Percentiles rank a stretch among this genome's conserved stretches.
Conservation (phyloP, 1,140 invertebrate genomes). For the Neotoxoptera formosana region DNA sequence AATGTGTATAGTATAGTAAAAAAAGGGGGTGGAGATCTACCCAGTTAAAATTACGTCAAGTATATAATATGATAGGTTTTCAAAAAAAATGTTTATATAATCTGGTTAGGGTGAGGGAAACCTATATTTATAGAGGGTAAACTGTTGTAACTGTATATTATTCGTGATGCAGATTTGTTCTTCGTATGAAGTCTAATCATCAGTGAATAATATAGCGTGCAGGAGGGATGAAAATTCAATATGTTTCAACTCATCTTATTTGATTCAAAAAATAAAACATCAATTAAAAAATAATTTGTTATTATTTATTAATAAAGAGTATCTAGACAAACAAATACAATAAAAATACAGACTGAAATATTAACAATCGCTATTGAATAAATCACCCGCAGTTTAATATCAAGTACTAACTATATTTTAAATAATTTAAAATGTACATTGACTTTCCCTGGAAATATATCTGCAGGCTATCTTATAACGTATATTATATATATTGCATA, state of each 20-base stretch:
- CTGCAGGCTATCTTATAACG: background rate
- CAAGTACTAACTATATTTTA: background rate
- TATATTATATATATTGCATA: too few relatives aligned
- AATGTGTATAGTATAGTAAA: background rate
- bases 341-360: background rate
- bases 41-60: background rate
- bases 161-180: background rate
- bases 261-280: background rate
- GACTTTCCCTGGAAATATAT: background rate
- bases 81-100: background rate
- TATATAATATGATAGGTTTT: background rate
- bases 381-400: background rate
- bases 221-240: background rate
- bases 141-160: background rate
- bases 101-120: slow-evolving; percentile 5
- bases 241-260: background rate
- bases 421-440: background rate
- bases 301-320: background rate
- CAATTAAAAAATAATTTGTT: background rate
- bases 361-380: background rate
- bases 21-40: background rate
- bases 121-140: background rate
- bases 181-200: background rate
- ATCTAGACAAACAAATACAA: background rate
- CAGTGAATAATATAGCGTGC: background rate